phyloP scores from a whole-genome alignment of 1,140 invertebrate species.

The Dendrolimus punctatus region DNA sequence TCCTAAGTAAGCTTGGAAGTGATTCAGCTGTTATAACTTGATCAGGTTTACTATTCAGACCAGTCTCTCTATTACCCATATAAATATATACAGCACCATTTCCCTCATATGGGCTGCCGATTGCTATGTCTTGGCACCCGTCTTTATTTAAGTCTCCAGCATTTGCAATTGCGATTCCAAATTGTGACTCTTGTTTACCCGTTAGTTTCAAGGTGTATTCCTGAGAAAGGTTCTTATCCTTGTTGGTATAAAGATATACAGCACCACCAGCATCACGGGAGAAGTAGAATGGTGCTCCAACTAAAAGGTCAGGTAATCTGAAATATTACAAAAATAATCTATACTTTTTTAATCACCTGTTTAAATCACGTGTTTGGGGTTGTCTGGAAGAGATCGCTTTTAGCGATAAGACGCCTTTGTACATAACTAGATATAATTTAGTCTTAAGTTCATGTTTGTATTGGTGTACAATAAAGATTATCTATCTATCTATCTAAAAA shows the following conservation, averaged over 20 bases:
- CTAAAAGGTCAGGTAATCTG: constrained; percentile 88
- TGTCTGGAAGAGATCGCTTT: too few species aligned
- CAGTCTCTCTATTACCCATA: constrained; percentile 81
- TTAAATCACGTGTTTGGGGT: too few species aligned
- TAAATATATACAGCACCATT: constrained; percentile 91
- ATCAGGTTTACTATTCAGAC: constrained; percentile 81
- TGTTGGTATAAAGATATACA: constrained; percentile 90
- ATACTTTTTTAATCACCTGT: background rate
- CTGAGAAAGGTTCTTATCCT: constrained; percentile 56
- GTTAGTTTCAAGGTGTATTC: constrained; percentile 77
- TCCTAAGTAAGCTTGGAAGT: constrained; percentile 72
- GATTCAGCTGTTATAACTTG: constrained; percentile 74
- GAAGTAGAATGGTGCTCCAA: constrained; percentile 95
- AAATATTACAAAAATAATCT: constrained; percentile 17
- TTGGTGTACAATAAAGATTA: too few species aligned
- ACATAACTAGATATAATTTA: too few species aligned
- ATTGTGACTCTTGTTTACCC: constrained; percentile 84
- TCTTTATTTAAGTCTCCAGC: constrained; percentile 95
- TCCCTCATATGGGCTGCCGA: constrained; percentile 93
- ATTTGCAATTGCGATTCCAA: constrained; percentile 89
- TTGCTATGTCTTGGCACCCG: constrained; percentile 89
- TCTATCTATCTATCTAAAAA: too few species aligned
- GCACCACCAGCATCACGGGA: constrained; percentile 86
- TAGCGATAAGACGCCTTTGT: too few species aligned
- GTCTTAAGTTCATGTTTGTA: too few species aligned